These are phyloP conservation scores for Astreopora myriophthalma DNA, from an alignment of 64 coral and sea anemone species.

Conservation along the genomic window DNA sequence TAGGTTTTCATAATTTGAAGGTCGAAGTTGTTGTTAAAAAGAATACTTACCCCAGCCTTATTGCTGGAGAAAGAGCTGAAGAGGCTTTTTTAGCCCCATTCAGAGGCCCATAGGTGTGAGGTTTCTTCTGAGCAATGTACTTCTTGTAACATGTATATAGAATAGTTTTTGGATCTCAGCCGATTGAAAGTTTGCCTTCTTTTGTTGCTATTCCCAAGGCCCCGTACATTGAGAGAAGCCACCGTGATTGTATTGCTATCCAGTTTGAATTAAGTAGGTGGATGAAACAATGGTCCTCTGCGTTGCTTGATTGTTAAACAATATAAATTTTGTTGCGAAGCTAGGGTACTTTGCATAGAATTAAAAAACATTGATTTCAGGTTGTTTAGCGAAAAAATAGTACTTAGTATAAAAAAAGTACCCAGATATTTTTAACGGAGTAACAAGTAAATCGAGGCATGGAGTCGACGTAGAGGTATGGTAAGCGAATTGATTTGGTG, in stretches of 20 bases:
- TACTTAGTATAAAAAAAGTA: background rate
- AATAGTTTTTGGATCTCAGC: background rate
- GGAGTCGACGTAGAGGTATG: too few relatives aligned
- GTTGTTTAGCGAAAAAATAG: background rate
- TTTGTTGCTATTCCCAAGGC: too few relatives aligned
- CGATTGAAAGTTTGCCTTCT: background rate
- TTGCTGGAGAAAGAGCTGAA: background rate
- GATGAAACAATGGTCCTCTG: slow-evolving; percentile 24
- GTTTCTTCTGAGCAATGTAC: background rate
- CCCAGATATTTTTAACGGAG: too few relatives aligned
- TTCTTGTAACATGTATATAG: background rate
- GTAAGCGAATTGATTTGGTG: too few relatives aligned
- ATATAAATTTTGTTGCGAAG: slow-evolving; percentile 40
- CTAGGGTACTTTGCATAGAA: background rate
- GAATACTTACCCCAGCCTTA: too few relatives aligned
- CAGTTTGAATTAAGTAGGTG: too few relatives aligned
- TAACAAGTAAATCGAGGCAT: too few relatives aligned
- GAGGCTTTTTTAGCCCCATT: background rate
- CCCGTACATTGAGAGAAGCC: too few relatives aligned
- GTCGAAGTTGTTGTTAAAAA: background rate
- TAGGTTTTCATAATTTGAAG: background rate
- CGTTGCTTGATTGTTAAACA: background rate
- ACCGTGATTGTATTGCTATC: too few relatives aligned
- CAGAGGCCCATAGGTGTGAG: background rate
- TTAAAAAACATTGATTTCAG: background rate